phyloP scores from a whole-genome alignment of 2,888 invertebrate species.

The Hedychridium roseum region DNA sequence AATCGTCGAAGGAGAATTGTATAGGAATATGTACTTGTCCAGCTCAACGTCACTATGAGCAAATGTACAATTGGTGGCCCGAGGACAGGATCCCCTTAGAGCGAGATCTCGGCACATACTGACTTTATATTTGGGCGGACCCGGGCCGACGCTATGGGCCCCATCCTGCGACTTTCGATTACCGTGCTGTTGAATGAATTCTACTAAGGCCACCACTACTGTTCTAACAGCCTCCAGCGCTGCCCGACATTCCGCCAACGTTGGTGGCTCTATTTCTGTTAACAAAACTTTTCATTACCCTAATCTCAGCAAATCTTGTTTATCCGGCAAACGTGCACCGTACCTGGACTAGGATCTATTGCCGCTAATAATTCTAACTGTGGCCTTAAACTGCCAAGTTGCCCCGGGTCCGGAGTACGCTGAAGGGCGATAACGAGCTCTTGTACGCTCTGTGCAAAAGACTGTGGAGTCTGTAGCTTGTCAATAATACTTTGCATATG shows the following conservation, averaged over 20 bases:
- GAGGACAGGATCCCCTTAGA: slow-evolving; percentile 81
- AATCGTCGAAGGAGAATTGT: slow-evolving; percentile 6
- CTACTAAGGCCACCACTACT: slow-evolving; percentile 80
- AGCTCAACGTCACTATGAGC: slow-evolving; percentile 92
- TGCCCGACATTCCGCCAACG: slow-evolving; percentile 72
- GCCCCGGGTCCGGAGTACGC: slow-evolving; percentile 84
- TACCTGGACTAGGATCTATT: slow-evolving; percentile 86
- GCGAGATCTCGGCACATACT: slow-evolving; percentile 89
- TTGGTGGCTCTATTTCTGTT: slow-evolving; percentile 69
- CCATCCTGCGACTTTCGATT: slow-evolving; percentile 72
- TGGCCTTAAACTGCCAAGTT: slow-evolving; percentile 78
- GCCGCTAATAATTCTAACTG: slow-evolving; percentile 85
- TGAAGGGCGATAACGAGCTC: slow-evolving; percentile 91
- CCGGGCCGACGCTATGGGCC: slow-evolving; percentile 64
- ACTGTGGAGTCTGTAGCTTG: slow-evolving; percentile 92
- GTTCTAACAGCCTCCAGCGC: slow-evolving; percentile 75
- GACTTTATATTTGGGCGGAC: slow-evolving; percentile 84
- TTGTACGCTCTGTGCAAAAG: slow-evolving; percentile 89
- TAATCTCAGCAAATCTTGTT: too few relatives aligned
- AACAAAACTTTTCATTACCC: slow-evolving; percentile 1
- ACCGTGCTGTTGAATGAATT: slow-evolving; percentile 80
- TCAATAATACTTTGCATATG: slow-evolving; percentile 96
- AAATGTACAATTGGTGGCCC: slow-evolving; percentile 88
- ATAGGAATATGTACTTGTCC: slow-evolving; percentile 71
- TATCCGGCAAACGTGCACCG: too few relatives aligned